Conservation (phyloP, 1,140 invertebrate species). For the Scylla paramamosain region DNA sequence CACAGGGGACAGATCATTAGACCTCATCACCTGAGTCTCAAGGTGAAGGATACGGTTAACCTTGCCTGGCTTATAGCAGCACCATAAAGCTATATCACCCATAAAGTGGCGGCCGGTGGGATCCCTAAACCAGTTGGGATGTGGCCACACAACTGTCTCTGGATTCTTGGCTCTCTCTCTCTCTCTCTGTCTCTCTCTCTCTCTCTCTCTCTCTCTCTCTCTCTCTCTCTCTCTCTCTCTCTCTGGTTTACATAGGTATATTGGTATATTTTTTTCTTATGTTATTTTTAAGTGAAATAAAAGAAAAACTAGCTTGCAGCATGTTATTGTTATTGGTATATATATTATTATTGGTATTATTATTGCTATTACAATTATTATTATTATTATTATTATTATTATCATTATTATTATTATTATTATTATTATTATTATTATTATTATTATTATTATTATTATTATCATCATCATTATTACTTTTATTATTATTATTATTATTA, state of each 20-base stretch:
- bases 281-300: not conserved
- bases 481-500: not conserved
- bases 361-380: not conserved
- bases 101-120: too few species aligned
- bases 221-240: not conserved
- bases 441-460: not conserved
- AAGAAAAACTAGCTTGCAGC: not conserved
- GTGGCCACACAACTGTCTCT: too few species aligned
- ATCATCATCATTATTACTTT: not conserved
- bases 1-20: too few species aligned
- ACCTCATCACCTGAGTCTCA: too few species aligned
- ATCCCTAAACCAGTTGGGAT: too few species aligned
- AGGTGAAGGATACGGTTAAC: too few species aligned
- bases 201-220: not conserved
- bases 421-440: not conserved
- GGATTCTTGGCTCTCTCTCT: too few species aligned
- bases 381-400: not conserved
- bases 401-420: conserved; percentile 6
- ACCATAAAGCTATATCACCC: too few species aligned
- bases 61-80: too few species aligned
- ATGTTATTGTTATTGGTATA: not conserved
- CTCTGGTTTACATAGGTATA: not conserved
- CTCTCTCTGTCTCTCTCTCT: not conserved
- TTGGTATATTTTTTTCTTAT: not conserved
- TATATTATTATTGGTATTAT: conserved; percentile 7